phyloP scores from a whole-genome alignment of 2,888 invertebrate species.

The Phortica magna region DNA sequence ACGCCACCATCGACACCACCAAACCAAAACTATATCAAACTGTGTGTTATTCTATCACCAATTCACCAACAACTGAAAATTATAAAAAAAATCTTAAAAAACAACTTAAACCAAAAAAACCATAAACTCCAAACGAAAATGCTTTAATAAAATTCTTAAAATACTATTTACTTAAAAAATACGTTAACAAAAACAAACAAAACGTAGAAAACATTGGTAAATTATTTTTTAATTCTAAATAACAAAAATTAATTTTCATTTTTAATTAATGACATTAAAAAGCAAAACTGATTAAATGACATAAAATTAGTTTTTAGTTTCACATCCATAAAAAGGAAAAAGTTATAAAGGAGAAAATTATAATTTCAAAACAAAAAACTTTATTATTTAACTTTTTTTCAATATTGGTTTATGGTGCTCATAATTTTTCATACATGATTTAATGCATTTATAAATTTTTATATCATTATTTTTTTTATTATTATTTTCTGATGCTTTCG shows the following conservation, averaged over 20 bases:
- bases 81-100: constrained; percentile 32
- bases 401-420: constrained; percentile 12
- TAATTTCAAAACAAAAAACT: not conserved
- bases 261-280: constrained; percentile 28
- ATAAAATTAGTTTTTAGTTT: constrained; percentile 32
- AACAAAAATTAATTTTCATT: constrained; percentile 42
- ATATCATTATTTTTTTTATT: not conserved
- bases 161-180: constrained; percentile 32
- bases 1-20: constrained; percentile 46
- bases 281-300: constrained; percentile 21
- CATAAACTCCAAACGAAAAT: constrained; percentile 49
- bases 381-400: constrained; percentile 14
- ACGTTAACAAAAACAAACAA: constrained; percentile 47
- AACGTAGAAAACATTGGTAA: constrained; percentile 76
- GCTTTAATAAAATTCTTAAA: constrained; percentile 54
- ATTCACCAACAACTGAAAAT: constrained; percentile 34
- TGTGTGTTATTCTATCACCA: not conserved
- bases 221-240: constrained; percentile 49
- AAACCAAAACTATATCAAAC: constrained; percentile 35
- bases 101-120: constrained; percentile 41
- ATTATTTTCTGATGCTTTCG: constrained; percentile 1
- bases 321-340: not conserved
- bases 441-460: constrained; percentile 9
- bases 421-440: constrained; percentile 24
- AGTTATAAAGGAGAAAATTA: not conserved